Percentiles rank a stretch among this genome's conserved stretches.
These are phyloP conservation scores for Diadema setosum DNA, from an alignment of 35 echinoderm and acorn worm genomes.

Conservation along the genomic window DNA sequence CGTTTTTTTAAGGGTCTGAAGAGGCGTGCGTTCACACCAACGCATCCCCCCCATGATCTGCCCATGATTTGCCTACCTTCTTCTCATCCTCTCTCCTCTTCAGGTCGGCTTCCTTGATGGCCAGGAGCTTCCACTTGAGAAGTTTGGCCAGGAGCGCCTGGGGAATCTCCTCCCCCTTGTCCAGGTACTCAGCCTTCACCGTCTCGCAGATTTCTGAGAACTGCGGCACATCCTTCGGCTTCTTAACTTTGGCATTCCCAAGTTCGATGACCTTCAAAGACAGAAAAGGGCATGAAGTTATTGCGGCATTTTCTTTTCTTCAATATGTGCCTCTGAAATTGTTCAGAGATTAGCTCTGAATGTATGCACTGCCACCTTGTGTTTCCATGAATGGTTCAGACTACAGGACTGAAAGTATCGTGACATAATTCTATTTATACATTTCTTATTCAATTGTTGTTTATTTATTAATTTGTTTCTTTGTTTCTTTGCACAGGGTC, in stretches of 20 bases:
- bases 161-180: conserved; percentile 73
- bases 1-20: no score
- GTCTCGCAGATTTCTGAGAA: conserved; percentile 97
- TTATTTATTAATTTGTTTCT: no score
- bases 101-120: conserved; percentile 74
- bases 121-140: conserved; percentile 98
- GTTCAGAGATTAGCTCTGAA: neutral
- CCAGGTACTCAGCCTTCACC: conserved; percentile 75
- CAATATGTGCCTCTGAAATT: neutral
- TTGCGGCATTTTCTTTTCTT: neutral
- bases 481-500: no score
- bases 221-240: conserved; percentile 73
- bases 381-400: neutral
- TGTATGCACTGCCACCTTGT: neutral
- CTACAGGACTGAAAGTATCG: neutral
- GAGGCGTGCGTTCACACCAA: no score
- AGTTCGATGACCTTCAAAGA: conserved; percentile 69
- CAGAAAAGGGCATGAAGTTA: neutral
- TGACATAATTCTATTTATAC: neutral
- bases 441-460: neutral
- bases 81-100: conserved; percentile 90
- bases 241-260: conserved; percentile 87
- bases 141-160: conserved; percentile 75
- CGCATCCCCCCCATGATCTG: conserved; percentile 24
- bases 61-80: conserved; percentile 53